Conservation (phyloP, 2,113 vertebrate species). For the Pygoscelis adeliae region DNA sequence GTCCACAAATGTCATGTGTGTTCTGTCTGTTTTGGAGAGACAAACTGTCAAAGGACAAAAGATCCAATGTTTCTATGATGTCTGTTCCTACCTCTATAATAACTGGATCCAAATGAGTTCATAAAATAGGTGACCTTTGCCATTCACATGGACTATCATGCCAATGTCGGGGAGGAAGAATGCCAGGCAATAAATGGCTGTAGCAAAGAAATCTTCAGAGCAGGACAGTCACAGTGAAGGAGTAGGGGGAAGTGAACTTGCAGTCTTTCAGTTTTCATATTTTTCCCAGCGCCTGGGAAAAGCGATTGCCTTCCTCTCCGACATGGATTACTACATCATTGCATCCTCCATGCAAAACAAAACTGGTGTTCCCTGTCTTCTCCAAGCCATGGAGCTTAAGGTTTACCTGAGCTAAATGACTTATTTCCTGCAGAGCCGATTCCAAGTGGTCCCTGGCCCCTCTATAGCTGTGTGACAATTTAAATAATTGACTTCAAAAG, state of each 20-base stretch:
- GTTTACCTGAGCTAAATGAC: not conserved
- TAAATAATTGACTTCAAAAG: not conserved
- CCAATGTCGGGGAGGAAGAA: not conserved
- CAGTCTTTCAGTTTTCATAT: not conserved
- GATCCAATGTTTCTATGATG: not conserved
- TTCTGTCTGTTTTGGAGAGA: not conserved
- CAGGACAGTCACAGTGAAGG: not conserved
- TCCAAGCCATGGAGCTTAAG: not conserved
- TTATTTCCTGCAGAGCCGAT: not conserved
- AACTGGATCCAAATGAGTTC: not conserved
- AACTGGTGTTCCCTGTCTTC: not conserved
- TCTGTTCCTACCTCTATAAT: not conserved
- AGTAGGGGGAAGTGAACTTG: not conserved
- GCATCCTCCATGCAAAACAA: not conserved
- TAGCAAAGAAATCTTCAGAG: not conserved
- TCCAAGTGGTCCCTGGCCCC: not conserved
- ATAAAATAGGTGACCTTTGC: not conserved
- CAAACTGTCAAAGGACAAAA: not conserved
- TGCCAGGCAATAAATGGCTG: not conserved
- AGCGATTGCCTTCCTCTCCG: not conserved
- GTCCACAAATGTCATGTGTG: not conserved
- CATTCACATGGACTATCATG: not conserved
- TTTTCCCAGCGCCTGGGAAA: not conserved
- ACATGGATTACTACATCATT: not conserved
- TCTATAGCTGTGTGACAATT: not conserved